A percentile compares a stretch with the other conserved stretches of the same genome.
Evolutionary conservation across 92 coral and sea anemone species (phyloP).

Genomic region (Siderastrea siderea): DNA sequence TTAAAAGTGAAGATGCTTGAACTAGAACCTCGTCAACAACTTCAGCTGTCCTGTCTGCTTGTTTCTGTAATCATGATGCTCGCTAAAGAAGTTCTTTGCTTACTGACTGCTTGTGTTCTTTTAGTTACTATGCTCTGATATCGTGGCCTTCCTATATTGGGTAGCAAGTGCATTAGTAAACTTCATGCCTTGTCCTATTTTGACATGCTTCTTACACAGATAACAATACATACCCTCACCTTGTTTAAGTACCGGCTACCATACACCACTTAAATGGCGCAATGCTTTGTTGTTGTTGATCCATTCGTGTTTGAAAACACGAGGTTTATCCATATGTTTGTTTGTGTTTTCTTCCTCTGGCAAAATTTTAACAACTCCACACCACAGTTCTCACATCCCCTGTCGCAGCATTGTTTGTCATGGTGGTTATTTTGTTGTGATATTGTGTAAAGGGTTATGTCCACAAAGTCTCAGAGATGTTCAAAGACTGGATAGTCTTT

Average conservation of each 20-base stretch:
- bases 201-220: constrained; percentile 46
- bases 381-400: too few relatives aligned
- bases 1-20: constrained; percentile 37
- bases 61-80: constrained; percentile 47
- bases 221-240: background rate
- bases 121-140: constrained; percentile 23
- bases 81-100: constrained; percentile 17
- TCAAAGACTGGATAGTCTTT: too few relatives aligned
- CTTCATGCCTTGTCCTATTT: constrained; percentile 17
- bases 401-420: too few relatives aligned
- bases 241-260: background rate
- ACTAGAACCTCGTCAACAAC: constrained; percentile 42
- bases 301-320: constrained; percentile 6
- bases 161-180: constrained; percentile 28
- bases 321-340: background rate
- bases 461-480: too few relatives aligned
- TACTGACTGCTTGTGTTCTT: constrained; percentile 39
- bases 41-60: constrained; percentile 36
- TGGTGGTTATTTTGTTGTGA: too few relatives aligned
- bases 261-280: background rate
- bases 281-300: background rate
- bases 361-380: too few relatives aligned
- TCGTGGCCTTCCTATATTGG: constrained; percentile 27
- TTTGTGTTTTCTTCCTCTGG: too few relatives aligned
- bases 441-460: too few relatives aligned